Base-by-base conservation (phyloP, 2,797 vertebrate species). In the Huso huso region DNA sequence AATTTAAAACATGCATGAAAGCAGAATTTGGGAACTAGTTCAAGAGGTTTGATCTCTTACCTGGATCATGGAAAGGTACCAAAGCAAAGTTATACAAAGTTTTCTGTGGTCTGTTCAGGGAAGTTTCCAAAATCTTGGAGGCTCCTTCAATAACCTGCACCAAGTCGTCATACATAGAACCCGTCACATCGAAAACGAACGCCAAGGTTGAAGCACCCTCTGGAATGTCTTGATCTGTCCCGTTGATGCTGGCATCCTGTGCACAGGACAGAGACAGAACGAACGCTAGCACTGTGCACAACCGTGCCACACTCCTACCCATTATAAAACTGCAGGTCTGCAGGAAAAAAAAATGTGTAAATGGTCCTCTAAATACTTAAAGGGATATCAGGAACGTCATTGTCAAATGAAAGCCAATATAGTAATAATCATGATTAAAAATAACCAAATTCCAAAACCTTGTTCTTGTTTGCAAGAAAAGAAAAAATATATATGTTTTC, bases 151-250 rank as follows among this genome's bases (percentile, higher is more conserved):
- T 97, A 6, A 99, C 96, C 82, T 99, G 96, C 65, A 97, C 94
- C 76, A 99, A 79, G 74, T 99, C 96, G 70, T 99, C 96, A 69
- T 98, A 99, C 96, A 99, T 98, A 79, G 96, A 99, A 50, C 96
- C 96, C 57, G 96, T 98, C 61, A 99, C 96, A 72, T 99, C 96
- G 69, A 99, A 99, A 18, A 98, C 96, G 79, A 99, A 99, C 0
- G 95, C 92, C 81, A 99, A 82, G 48, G 96, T 98, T 66, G 96
- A 97, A 57, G 95, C 95, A 52, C 95, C 96, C 77, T 97, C 93
- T 2, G 94, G 94, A 74, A 93, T 89, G 18, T 85, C 88, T 73
- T 90, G 75, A 55, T 78, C 73, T 0, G 70, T 8, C 69, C 64
- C 70, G 18, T 66, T 75, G 23, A 76, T 64, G 48, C 57, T 72